These are phyloP conservation scores for Spizaetus ornatus DNA, from an alignment of 2,113 vertebrate species.

Conservation along the genomic window DNA sequence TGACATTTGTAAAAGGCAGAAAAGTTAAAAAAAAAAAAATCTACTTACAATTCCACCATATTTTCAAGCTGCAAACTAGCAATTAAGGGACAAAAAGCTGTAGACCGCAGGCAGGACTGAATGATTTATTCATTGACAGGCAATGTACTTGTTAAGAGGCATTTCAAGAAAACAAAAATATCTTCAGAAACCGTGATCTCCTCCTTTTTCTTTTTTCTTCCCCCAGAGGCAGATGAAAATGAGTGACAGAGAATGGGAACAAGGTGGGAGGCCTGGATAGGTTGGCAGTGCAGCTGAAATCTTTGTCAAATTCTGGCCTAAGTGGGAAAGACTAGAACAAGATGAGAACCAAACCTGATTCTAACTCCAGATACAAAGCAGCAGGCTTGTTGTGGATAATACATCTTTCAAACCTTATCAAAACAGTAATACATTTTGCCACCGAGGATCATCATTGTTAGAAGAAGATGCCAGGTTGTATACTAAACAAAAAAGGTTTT, in stretches of 20 bases:
- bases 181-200: neutral
- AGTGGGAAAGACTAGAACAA: neutral
- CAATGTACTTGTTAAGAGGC: neutral
- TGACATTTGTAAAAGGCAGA: neutral
- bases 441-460: neutral
- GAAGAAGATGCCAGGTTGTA: neutral
- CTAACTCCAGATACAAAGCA: neutral
- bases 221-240: neutral
- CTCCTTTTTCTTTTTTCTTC: neutral
- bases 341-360: neutral
- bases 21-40: neutral
- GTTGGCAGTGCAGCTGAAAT: neutral
- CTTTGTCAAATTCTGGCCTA: neutral
- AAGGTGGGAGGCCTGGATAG: neutral
- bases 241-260: neutral
- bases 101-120: rapidly evolving
- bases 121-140: neutral
- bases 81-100: neutral
- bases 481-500: neutral
- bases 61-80: neutral
- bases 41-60: neutral
- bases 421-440: neutral
- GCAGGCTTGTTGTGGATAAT: neutral
- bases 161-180: neutral
- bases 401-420: neutral